Base-by-base conservation (phyloP, 2,113 vertebrate species). In the Casuarius casuarius region DNA sequence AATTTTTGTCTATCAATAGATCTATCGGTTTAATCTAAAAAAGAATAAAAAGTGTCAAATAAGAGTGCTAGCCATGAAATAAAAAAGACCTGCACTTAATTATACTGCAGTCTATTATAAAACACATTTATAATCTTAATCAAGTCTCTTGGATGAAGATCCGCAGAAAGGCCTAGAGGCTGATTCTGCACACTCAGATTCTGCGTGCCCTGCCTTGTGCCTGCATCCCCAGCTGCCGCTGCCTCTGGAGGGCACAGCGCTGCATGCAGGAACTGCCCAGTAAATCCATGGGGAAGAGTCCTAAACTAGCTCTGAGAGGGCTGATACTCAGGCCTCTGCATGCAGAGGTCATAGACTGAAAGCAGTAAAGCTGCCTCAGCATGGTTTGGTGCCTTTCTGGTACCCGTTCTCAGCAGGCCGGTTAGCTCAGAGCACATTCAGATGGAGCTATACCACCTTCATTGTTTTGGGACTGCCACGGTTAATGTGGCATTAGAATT, bases 311-410 rank as follows among this genome's bases (percentile, higher is more conserved):
- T 66, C 56, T 90, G 23, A 73, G 44, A 66, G 81, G 66, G 44
- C 13, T 48, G 21, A 4, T 38, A 38, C 11, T 84, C 38, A 51
- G 28, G n/a, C 14, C 18, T 56, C 23, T 42, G n/a, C 12, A 21
- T 19, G 21, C 42, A 46, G 17, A 38, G 48, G 48, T 52, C 21
- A n/a, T 1, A 42, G 25, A 44, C 11, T 10, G 62, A 80, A 67
- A 88, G 2, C 4, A 56, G 71, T 61, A 51, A 2, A 82, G 1
- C 7, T 70, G 28, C 46, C 31, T 48, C 25, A 48, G 3, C 1
- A 5, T 33, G 3, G 0, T 5, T 52, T 67, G 54, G 58, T n/a
- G 0, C 5, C 28, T 22, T 72, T 28, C 18, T 80, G 35, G n/a
- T 58, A 78, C 19, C 18, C 49, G 2, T 1, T 48, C 88, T 84